Evolutionary conservation across 1,140 invertebrate species (phyloP), one percentile per base, ranked within the genome.

Genomic region (Apolygus lucorum): DNA sequence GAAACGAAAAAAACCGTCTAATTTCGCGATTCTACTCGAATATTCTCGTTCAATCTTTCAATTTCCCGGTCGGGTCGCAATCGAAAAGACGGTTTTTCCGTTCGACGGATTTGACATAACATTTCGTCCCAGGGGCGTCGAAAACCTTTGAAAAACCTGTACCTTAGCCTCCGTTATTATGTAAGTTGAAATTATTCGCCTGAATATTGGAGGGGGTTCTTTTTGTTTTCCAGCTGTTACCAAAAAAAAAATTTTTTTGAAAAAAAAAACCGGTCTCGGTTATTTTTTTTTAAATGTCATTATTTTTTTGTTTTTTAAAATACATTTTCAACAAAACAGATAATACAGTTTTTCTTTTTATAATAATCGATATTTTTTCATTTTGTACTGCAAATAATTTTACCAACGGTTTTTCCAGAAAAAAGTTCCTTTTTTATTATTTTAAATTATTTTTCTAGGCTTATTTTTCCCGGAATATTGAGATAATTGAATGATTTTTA

Each of bases 291-390:
- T 22, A 22, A 22, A 63, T 63, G 4, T 63, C 25, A 63, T 22
- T 22, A 63, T 11, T 8, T 63, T 22, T 63, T 21, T 49, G 17
- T 21, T 68, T 49, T 68, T 49, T 13, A n/a, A 13, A 24, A 28
- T 67, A 67, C 64, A 24, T 22, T 68, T 34, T 69, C 62, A 22
- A 68, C 27, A 54, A 68, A 54, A 68, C 49, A 59, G 49, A 62
- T 42, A 69, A 63, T 62, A 25, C 68, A 69, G 28, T 63, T 63
- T 69, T 63, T 69, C 27, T 25, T 59, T 27, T 27, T 24, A 34
- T 52, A 69, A 63, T 25, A n/a, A 42, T 42, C 4, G 34, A 4
- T 42, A n/a, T 42, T 42, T 42, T 17, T 42, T 42, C 64, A 67
- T 67, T 67, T n/a, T 27, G 24, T 27, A 66, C 28, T 29, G 8